These are phyloP conservation scores for Mimas tiliae DNA, from an alignment of 2,888 invertebrate species.

Conservation along the genomic window DNA sequence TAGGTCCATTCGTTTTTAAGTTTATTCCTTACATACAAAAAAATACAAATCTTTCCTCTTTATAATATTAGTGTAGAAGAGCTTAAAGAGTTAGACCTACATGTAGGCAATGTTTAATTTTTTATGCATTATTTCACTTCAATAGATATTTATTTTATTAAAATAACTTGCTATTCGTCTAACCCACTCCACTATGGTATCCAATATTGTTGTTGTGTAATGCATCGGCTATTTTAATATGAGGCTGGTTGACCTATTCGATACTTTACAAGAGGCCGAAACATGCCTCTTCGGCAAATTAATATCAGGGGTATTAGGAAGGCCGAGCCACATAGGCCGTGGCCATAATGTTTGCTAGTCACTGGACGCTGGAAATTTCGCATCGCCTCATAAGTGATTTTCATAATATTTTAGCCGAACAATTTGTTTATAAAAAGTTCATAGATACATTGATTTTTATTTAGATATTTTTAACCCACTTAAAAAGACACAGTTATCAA, in stretches of 20 bases:
- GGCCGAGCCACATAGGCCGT: neutral
- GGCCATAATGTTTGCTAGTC: neutral
- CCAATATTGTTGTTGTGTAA: neutral
- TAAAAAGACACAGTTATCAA: no score
- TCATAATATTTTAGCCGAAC: neutral
- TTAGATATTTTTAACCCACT: neutral
- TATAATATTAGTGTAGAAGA: no score
- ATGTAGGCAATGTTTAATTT: no score
- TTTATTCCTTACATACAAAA: no score
- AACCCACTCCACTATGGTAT: neutral
- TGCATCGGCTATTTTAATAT: conserved; percentile 15
- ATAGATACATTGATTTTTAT: neutral
- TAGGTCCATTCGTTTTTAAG: no score
- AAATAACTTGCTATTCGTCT: neutral
- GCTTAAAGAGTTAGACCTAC: no score
- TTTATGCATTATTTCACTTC: no score
- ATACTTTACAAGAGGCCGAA: conserved; percentile 9
- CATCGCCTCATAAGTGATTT: neutral
- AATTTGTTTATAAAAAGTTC: neutral
- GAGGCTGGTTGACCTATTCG: neutral
- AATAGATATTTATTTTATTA: no score
- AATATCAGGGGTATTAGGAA: conserved; percentile 14
- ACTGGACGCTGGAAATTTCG: neutral
- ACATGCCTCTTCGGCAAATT: conserved; percentile 22
- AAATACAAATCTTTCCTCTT: no score